phyloP scores from a whole-genome alignment of 92 coral and sea anemone genomes.

The Montipora capitata region DNA sequence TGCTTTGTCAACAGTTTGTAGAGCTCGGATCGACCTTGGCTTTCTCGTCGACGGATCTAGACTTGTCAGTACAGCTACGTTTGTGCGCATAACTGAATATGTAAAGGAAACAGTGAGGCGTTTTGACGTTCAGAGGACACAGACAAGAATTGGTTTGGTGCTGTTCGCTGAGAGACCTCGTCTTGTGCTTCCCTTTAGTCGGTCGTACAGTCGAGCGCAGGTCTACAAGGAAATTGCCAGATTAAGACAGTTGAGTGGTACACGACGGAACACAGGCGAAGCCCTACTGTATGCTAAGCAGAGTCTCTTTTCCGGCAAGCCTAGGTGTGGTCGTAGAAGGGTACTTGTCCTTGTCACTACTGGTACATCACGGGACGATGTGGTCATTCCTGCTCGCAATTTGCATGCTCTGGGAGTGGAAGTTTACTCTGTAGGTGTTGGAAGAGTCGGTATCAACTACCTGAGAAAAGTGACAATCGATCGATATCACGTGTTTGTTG shows the following conservation, averaged over 20 bases:
- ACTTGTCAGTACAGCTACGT: slow-evolving; percentile 37
- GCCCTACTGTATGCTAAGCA: slow-evolving; percentile 76
- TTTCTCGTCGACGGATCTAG: slow-evolving; percentile 76
- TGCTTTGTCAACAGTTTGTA: slow-evolving; percentile 53
- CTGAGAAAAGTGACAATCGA: slow-evolving; percentile 37
- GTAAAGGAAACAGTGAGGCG: slow-evolving; percentile 80
- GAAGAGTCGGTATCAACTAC: slow-evolving; percentile 36
- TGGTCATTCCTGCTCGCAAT: slow-evolving; percentile 64
- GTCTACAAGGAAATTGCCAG: slow-evolving; percentile 37
- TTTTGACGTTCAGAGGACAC: slow-evolving; percentile 59
- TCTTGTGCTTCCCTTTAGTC: slow-evolving; percentile 46
- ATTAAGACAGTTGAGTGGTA: slow-evolving; percentile 49
- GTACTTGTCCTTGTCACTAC: slow-evolving; percentile 81
- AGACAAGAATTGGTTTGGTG: slow-evolving; percentile 75
- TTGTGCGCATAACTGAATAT: slow-evolving; percentile 51
- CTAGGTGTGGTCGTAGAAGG: slow-evolving; percentile 78
- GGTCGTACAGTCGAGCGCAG: slow-evolving; percentile 36
- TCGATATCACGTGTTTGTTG: slow-evolving; percentile 48
- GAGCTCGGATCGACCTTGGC: slow-evolving; percentile 78
- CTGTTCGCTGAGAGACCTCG: slow-evolving; percentile 66
- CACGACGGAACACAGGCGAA: slow-evolving; percentile 57
- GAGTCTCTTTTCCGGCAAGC: slow-evolving; percentile 69
- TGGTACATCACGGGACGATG: slow-evolving; percentile 77
- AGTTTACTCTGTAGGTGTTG: slow-evolving; percentile 67
- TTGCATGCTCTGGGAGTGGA: slow-evolving; percentile 76